phyloP scores from a whole-genome alignment of 2,888 invertebrate species.

The Ochropleura leucogaster region DNA sequence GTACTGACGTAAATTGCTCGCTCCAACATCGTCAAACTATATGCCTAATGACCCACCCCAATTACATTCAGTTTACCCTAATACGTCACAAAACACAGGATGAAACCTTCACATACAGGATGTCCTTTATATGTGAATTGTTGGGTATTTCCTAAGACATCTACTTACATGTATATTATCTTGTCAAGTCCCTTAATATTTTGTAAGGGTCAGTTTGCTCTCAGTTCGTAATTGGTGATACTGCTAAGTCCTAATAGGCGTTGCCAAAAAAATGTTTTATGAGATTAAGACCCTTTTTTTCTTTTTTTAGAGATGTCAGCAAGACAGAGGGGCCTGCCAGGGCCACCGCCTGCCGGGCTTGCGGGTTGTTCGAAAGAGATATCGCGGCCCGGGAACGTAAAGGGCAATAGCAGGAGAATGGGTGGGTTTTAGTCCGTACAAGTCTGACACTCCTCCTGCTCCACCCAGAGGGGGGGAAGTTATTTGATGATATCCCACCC shows the following conservation, averaged over 20 bases:
- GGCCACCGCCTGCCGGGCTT: too few species aligned
- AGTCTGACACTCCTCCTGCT: too few species aligned
- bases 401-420: too few species aligned
- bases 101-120: background rate
- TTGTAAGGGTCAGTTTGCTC: background rate
- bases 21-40: background rate
- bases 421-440: too few species aligned
- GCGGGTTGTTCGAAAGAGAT: too few species aligned
- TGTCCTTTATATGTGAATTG: conserved; percentile 8
- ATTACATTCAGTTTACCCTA: conserved; percentile 12
- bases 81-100: conserved; percentile 19
- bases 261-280: conserved; percentile 15
- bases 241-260: conserved; percentile 14
- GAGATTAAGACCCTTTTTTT: conserved; percentile 3
- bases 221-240: conserved; percentile 17
- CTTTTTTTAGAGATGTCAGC: too few species aligned
- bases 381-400: too few species aligned
- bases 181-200: background rate
- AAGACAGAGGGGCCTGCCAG: too few species aligned
- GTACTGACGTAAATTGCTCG: background rate
- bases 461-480: too few species aligned
- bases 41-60: background rate
- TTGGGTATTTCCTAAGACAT: conserved; percentile 20
- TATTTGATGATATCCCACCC: too few species aligned
- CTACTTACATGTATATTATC: conserved; percentile 6